Base-by-base conservation (phyloP, 2,888 invertebrate species). In the Neoascia interrupta region DNA sequence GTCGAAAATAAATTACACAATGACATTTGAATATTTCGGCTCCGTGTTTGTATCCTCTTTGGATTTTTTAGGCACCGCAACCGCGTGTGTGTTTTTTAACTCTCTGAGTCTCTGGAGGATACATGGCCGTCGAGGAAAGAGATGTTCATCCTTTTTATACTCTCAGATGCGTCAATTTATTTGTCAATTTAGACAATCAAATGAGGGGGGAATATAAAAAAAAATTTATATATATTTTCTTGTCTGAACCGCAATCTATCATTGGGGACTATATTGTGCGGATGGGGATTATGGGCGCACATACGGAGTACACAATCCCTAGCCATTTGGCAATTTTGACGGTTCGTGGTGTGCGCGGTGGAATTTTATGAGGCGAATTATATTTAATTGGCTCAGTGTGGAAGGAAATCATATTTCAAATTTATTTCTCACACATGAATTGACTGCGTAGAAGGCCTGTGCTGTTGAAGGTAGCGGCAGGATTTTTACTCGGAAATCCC, bases 171-270 rank as follows among this genome's bases (percentile, higher is more conserved):
- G 72, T 72, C 72, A 76, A 76, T 76, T 72, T 76, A 76, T 76
- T 64, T 60, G 76, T 72, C 76, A 64, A 72, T 76, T 70, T 76
- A 64, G 76, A 76, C 53, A 76, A 60, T 72, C 70, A 70, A 41
- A 53, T 41, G 43, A 34, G 39, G 34, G 21, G 2, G 18, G 69
- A 53, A 18, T 36, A 8, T 49, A 11, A 15, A 39, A 58, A 70
- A n/a, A n/a, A n/a, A n/a, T n/a, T n/a, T n/a, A 31, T 31, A 26
- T 8, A 69, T 63, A 63, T 58, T 47, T 47, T 60, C 41, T 54
- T 66, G 72, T 64, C 60, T 54, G 53, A 76, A 64, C 64, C 64
- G 54, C 64, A 66, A 76, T 76, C 60, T 64, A 58, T 76, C 51
- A 75, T 47, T 51, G n/a, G n/a, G n/a, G n/a, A n/a, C n/a, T n/a